Evolutionary conservation across 2,113 vertebrate genomes (phyloP).

Genomic region (Zosterops pallidus): DNA sequence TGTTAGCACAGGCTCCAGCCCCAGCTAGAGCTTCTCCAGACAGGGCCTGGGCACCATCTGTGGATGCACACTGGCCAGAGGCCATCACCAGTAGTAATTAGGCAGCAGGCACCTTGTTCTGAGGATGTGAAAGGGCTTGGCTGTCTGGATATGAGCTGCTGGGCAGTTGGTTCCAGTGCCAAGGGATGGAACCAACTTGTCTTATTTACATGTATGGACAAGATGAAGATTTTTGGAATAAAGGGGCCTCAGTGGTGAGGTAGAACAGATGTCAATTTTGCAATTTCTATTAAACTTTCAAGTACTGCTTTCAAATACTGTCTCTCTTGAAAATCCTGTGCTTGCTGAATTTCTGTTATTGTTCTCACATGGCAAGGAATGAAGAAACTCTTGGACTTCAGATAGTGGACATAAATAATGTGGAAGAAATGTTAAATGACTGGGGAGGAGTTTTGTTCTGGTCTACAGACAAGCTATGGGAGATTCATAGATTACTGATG

Average conservation of each 20-base stretch:
- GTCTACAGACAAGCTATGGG: neutral
- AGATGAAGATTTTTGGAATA: conserved; percentile 6
- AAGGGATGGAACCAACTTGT: neutral
- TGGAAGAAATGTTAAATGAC: neutral
- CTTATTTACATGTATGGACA: neutral
- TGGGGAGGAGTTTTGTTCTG: neutral
- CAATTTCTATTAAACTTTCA: neutral
- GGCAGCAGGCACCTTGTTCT: conserved; percentile 25
- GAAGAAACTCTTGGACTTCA: neutral
- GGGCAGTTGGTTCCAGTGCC: neutral
- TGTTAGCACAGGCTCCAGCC: neutral
- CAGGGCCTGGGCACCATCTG: neutral
- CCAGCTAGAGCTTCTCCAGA: neutral
- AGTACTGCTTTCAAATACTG: neutral
- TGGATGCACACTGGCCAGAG: neutral
- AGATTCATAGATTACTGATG: neutral
- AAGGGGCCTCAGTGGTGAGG: neutral
- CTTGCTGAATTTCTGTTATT: neutral
- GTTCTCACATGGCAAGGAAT: neutral
- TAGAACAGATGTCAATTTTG: neutral
- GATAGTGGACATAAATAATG: neutral
- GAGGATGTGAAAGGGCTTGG: conserved; percentile 39
- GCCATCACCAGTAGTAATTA: conserved; percentile 1
- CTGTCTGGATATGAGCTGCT: neutral
- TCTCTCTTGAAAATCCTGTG: neutral